Evolutionary conservation across 2,888 invertebrate species (phyloP).

Genomic region (Cerastoderma edule): DNA sequence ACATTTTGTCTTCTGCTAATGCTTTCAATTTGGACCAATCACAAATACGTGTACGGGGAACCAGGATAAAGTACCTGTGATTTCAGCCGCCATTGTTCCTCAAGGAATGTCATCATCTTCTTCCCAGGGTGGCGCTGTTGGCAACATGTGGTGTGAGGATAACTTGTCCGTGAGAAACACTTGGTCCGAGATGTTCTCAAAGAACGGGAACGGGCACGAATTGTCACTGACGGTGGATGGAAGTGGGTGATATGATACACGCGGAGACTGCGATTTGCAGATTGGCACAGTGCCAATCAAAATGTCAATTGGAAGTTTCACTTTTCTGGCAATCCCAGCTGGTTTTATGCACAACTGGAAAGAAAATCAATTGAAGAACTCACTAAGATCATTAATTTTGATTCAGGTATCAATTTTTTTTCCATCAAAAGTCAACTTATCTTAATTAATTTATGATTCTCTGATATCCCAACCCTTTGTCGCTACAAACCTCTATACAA

Average conservation of each 20-base stretch:
- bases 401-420: too few relatives aligned
- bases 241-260: constrained; percentile 76
- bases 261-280: constrained; percentile 65
- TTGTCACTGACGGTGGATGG: constrained; percentile 72
- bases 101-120: constrained; percentile 80
- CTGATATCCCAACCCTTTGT: too few relatives aligned
- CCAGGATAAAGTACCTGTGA: too few relatives aligned
- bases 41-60: too few relatives aligned
- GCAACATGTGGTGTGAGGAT: constrained; percentile 74
- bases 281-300: constrained; percentile 77
- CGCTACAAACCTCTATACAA: too few relatives aligned
- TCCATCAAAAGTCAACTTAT: too few relatives aligned
- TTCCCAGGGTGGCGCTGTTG: constrained; percentile 79
- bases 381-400: too few relatives aligned
- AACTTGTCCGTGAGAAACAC: constrained; percentile 74
- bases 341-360: constrained; percentile 78
- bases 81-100: constrained; percentile 43
- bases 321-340: constrained; percentile 77
- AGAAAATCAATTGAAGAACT: too few relatives aligned
- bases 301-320: constrained; percentile 78
- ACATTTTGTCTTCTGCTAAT: too few relatives aligned
- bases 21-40: too few relatives aligned
- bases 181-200: constrained; percentile 71
- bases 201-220: constrained; percentile 75
- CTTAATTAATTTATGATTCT: too few relatives aligned